Evolutionary conservation across 2,113 vertebrate species (phyloP), one percentile per base, ranked within the genome.

Genomic region (Leptocoma aspasia): DNA sequence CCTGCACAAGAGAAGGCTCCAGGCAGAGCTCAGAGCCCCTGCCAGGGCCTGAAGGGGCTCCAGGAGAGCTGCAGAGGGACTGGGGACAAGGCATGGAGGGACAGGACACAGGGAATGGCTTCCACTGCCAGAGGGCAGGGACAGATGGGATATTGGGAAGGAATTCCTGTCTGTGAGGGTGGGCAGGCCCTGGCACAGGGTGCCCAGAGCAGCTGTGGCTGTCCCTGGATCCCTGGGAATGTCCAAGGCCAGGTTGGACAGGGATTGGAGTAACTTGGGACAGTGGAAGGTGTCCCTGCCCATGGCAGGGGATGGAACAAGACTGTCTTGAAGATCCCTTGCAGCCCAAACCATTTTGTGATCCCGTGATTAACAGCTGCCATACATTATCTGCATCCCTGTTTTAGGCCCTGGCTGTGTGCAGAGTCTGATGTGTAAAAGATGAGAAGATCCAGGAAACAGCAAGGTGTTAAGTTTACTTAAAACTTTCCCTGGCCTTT

Each of bases 241-340:
- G 39, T 0, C 39, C 45, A 6, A 60, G 45, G 66, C n/a, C n/a
- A n/a, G n/a, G n/a, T n/a, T n/a, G n/a, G n/a, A 61, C 0, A 1
- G 27, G 4, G 22, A 18, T 59, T 5, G 37, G 60, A 59, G 8
- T 27, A 14, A 0, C 4, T 8, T 82, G 44, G 33, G 10, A 2
- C 0, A 9, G 5, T 28, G 59, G 44, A 11, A 81, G 13, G 4
- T 16, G 22, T 11, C 10, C 13, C 22, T 50, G 50, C 2, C 1
- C 11, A 7, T 13, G 31, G 31, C 37, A 65, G 5, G 5, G 18
- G 3, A 0, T 15, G 59, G 15, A 9, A 44, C 7, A 4, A 5
- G 19, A 39, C 7, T 28, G 7, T 14, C 19, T n/a, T 59, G 16
- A n/a, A 45, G 37, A 9, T 26, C 6, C 19, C 28, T 66, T 82